Evolutionary conservation across 2,888 invertebrate species (phyloP), one percentile per base, ranked within the genome.

Genomic region (Choristoneura rosaceana): DNA sequence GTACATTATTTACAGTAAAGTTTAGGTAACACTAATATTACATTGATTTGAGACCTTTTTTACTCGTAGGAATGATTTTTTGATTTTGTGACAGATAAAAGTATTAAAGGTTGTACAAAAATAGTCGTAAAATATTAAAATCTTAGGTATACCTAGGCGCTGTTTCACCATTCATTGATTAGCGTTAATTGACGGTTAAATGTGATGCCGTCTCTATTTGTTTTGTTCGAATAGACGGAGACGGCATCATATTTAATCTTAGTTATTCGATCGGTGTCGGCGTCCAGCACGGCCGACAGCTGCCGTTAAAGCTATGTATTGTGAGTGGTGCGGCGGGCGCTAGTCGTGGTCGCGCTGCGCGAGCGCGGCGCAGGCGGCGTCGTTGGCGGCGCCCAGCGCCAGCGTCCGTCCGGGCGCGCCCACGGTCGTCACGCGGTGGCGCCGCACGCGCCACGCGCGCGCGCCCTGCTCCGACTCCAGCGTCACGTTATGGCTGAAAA

Each of bases 301-400:
- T n/a, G n/a, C n/a, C n/a, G n/a, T n/a, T n/a, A n/a, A 25, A 25
- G 25, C 25, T 25, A 25, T 25, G 25, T 25, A 25, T 25, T 2
- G 0, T 25, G 25, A 25, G 25, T 25, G 25, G 25, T 25, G 25
- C 25, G 25, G 25, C 25, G 25, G 25, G 14, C 14, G 33, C 58
- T 58, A 58, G 33, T 74, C 75, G 17, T 14, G 14, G 58, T 75
- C 75, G 34, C 45, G 63, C 77, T 79, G 82, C 58, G 76, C 82
- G 76, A 87, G 84, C 76, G 81, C 78, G 81, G 85, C 81, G 80
- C 91, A 89, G 60, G 84, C 81, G 77, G 65, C 79, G 84, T 88
- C 88, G 82, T 87, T 87, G 76, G 69, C 77, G 45, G 83, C 80
- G 74, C 87, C 89, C 70, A 89, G 87, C 74, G 83, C 75, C 61